Base-by-base conservation (phyloP, 2,797 vertebrate species). In the Alectoris magna region DNA sequence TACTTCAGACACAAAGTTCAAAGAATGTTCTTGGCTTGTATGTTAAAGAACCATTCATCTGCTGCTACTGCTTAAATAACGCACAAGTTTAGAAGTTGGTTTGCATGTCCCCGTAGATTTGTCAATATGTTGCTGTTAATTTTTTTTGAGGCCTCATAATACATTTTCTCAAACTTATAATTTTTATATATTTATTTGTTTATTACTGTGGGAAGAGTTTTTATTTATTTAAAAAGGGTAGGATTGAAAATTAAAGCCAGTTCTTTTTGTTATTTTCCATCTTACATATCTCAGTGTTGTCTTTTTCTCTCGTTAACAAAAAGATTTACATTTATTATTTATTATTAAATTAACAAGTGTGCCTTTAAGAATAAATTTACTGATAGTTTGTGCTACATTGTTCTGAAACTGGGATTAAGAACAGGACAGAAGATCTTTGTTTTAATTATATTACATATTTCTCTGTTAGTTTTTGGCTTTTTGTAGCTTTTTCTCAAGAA, bases 51-150 rank as follows among this genome's bases (percentile, higher is more conserved):
- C 36, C 44, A 85, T 83, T 93, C 53, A 77, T 83, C 79, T 14
- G n/a, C 49, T 79, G 36, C 75, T 77, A 59, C 38, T 0, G 3
- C 41, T 91, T 68, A n/a, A 53, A 34, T 23, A 71, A 29, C 1
- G 5, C 29, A 3, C 19, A 96, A 83, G 78, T 85, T 60, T 26
- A 93, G 48, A 88, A 90, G 76, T 81, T 69, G 38, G 62, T 60
- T 80, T 81, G 59, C 18, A 13, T n/a, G 23, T 46, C 29, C 51
- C 43, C 69, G 4, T 94, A 95, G 89, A 80, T 90, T 90, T 95
- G 55, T 76, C 71, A 64, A 3, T 43, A 22, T 62, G 9, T 56
- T 87, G 36, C 58, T 88, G 75, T 58, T 94, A 15, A 69, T 88
- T 90, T 72, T 72, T 69, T 55, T 58, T 81, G 14, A 92, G 87